A percentile compares a stretch with the other conserved stretches of the same genome.
Evolutionary conservation across 1,140 invertebrate genomes (phyloP).

Genomic region (Cepaea nemoralis): DNA sequence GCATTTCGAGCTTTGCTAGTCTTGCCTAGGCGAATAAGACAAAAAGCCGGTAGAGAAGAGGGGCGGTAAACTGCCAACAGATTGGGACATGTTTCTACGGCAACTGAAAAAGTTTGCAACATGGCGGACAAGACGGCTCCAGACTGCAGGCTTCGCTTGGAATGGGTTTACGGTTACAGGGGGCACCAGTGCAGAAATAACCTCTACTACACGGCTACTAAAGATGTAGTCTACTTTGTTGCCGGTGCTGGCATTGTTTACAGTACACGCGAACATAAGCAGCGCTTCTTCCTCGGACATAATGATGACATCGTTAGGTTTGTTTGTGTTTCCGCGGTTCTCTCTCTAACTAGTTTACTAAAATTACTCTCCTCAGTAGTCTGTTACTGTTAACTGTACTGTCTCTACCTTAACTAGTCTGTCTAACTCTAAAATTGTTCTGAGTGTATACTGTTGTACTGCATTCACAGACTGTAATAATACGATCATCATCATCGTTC

Average conservation of each 20-base stretch:
- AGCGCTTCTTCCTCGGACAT: conserved; percentile 71
- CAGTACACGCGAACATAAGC: conserved; percentile 66
- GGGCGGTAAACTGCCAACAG: conserved; percentile 29
- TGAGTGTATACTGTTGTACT: too few relatives aligned
- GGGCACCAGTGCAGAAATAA: conserved; percentile 72
- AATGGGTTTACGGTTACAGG: conserved; percentile 73
- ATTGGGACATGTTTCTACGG: conserved; percentile 45
- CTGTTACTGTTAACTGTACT: too few relatives aligned
- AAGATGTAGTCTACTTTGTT: conserved; percentile 71
- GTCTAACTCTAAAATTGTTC: too few relatives aligned
- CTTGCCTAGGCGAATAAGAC: too few relatives aligned
- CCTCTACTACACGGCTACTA: conserved; percentile 66
- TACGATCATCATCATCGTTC: too few relatives aligned
- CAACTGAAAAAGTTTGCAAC: conserved; percentile 34
- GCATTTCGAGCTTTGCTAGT: too few relatives aligned
- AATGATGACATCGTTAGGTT: conserved; percentile 73
- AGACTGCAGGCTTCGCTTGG: conserved; percentile 64
- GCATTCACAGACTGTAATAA: too few relatives aligned
- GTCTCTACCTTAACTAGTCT: too few relatives aligned
- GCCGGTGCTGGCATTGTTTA: conserved; percentile 73
- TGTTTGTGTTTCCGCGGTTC: too few relatives aligned
- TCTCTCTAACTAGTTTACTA: too few relatives aligned
- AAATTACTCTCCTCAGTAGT: too few relatives aligned
- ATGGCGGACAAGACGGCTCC: conserved; percentile 69
- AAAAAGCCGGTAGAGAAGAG: neutral